Conservation (phyloP, 2,797 vertebrate genomes). For the Anguilla pacifica region DNA sequence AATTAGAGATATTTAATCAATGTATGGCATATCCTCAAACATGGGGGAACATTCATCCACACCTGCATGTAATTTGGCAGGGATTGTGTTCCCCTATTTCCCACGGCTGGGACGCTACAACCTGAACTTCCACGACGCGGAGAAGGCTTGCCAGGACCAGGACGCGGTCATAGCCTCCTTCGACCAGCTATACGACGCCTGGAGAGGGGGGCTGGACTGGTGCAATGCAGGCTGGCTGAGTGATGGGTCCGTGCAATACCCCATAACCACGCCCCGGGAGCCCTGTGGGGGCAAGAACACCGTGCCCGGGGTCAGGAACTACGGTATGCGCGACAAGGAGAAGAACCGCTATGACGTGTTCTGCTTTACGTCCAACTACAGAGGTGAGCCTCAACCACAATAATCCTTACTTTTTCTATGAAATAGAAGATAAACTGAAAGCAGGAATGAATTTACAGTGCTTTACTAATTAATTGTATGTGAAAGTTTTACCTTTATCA, state of each 20-base stretch:
- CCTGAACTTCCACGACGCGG: constrained; percentile 87
- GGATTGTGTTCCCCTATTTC: constrained; percentile 89
- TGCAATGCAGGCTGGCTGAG: constrained; percentile 96
- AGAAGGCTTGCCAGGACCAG: constrained; percentile 84
- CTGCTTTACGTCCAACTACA: constrained; percentile 93
- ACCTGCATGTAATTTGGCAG: constrained; percentile 59
- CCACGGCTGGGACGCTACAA: constrained; percentile 89
- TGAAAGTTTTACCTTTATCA: no score
- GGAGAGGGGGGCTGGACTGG: constrained; percentile 91
- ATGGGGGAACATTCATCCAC: neutral
- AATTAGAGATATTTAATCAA: neutral
- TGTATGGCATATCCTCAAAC: neutral
- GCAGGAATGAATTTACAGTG: neutral
- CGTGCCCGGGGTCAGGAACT: constrained; percentile 86
- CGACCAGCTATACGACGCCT: constrained; percentile 88
- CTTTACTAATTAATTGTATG: neutral
- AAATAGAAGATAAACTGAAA: neutral
- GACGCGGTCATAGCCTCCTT: constrained; percentile 89
- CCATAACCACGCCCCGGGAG: constrained; percentile 87
- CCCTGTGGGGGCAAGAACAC: constrained; percentile 91
- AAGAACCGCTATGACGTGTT: constrained; percentile 91
- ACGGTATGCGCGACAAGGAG: constrained; percentile 90
- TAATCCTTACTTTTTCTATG: neutral
- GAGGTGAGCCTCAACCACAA: constrained; percentile 72
- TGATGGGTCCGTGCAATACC: constrained; percentile 92